Evolutionary conservation across 2,888 invertebrate genomes (phyloP), one percentile per base, ranked within the genome.

Genomic region (Apantesis nais): DNA sequence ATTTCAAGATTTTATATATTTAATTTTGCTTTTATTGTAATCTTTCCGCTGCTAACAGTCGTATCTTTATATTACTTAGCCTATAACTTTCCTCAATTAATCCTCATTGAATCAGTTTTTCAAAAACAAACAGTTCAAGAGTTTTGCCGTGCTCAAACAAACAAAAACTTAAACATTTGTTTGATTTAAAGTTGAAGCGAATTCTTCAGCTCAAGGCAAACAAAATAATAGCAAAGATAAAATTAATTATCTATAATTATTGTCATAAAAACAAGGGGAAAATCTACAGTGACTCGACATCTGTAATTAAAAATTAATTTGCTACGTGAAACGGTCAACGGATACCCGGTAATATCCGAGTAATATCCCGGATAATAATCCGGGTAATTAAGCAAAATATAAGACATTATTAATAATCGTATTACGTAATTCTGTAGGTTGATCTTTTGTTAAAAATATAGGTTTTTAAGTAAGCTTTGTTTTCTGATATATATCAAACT

Each of bases 301-400:
- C 31, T 22, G 77, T 75, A 74, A 80, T 75, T 78, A 74, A 75
- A 72, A 75, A 77, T 78, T 75, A 79, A 80, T 77, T 76, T 72
- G 74, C 68, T 44, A 66, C 77, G 73, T n/a, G 22, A 29, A 29
- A 60, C 67, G 67, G 74, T 62, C 62, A 67, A 73, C 77, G 75
- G 77, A 76, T 73, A 76, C 74, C 78, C 70, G 73, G 73, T 78
- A 79, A 75, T 64, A 77, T 75, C 75, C 75, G 71, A 48, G 77
- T 74, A 78, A 78, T 71, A 74, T 71, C 78, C 69, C 76, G 75
- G 68, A 67, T 31, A 69, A 73, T 81, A 79, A 79, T 76, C 79
- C 73, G 68, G 72, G 73, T 75, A 72, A 77, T 77, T 74, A 67
- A 61, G 67, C 41, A 44, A 31, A 67, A 61, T 60, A 60, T 60